phyloP scores from a whole-genome alignment of 2,797 vertebrate genomes.

The Leptoclinus maculatus region DNA sequence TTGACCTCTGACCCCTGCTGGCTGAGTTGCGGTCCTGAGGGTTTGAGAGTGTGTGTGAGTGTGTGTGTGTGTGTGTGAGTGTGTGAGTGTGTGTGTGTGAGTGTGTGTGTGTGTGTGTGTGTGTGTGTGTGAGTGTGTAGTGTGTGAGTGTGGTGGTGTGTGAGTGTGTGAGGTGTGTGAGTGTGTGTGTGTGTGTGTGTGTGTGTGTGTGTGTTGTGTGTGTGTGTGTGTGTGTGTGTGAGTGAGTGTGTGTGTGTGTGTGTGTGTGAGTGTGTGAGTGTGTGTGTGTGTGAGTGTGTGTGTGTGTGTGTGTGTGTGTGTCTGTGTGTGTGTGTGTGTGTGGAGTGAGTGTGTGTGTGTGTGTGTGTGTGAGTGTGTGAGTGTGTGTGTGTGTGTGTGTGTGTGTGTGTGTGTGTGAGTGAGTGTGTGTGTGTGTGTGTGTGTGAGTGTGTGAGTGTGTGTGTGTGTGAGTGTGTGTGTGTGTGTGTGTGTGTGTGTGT shows the following conservation, averaged over 20 bases:
- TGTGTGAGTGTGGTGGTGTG: neutral
- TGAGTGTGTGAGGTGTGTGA: neutral
- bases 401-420: neutral
- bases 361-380: constrained; percentile 8
- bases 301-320: neutral
- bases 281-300: constrained; percentile 8
- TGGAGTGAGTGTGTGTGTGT: constrained; percentile 16
- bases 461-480: constrained; percentile 5
- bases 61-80: constrained; percentile 13
- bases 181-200: constrained; percentile 15
- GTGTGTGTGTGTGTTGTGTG: neutral
- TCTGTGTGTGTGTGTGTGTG: too few species aligned
- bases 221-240: neutral
- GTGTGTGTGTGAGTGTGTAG: neutral
- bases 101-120: neutral
- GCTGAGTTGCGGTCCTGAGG: constrained; percentile 61
- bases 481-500: neutral
- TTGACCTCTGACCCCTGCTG: constrained; percentile 66
- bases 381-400: neutral
- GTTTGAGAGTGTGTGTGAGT: constrained; percentile 19
- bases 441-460: constrained; percentile 16
- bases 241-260: too few species aligned
- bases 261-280: constrained; percentile 19
- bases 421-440: too few species aligned
- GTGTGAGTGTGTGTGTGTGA: neutral